Conservation (phyloP, 2,113 vertebrate genomes). For the Colossoma macropomum region DNA sequence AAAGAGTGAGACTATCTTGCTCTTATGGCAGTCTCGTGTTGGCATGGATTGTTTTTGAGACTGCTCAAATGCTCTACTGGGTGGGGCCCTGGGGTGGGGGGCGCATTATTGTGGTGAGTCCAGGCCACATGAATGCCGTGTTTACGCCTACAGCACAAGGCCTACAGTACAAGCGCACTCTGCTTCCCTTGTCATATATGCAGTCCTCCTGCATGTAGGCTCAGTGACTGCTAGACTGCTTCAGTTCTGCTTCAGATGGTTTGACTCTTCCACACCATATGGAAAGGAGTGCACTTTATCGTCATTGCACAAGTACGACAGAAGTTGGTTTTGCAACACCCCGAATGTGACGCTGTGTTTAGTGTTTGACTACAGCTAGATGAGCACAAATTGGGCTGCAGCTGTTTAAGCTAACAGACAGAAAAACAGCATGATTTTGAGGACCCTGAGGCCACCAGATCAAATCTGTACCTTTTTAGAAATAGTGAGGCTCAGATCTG, state of each 20-base stretch:
- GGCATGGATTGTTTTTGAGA: conserved; percentile 50
- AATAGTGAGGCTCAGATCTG: too few species aligned
- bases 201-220: background rate
- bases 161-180: conserved; percentile 40
- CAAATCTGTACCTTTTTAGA: too few species aligned
- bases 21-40: conserved; percentile 26
- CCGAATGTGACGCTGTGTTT: too few species aligned
- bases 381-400: too few species aligned
- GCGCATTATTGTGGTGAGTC: conserved; percentile 66
- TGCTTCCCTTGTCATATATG: conserved; percentile 56
- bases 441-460: too few species aligned
- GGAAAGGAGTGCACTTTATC: too few species aligned
- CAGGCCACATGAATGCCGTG: conserved; percentile 66
- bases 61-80: conserved; percentile 50
- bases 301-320: too few species aligned
- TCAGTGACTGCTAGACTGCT: conserved; percentile 19
- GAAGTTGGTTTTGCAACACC: too few species aligned
- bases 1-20: conserved; percentile 18
- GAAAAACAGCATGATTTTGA: too few species aligned
- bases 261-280: background rate
- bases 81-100: conserved; percentile 6
- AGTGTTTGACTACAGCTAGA: too few species aligned
- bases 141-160: conserved; percentile 59
- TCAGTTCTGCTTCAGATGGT: background rate
- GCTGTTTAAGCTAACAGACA: too few species aligned